phyloP scores from a whole-genome alignment of 2,797 vertebrate genomes.

The Clarias laeviceps region DNA sequence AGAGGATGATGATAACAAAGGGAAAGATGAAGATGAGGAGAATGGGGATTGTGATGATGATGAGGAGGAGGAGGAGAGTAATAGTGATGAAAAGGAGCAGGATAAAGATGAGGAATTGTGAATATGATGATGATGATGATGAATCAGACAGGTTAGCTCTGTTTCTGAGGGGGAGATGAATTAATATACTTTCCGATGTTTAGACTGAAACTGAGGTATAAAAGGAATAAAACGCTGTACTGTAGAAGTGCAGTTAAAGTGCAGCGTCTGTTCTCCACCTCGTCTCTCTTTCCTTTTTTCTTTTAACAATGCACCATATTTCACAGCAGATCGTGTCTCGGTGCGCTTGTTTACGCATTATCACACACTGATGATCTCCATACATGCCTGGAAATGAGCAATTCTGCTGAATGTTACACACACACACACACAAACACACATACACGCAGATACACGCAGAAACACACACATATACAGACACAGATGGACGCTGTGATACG shows the following conservation, averaged over 20 bases:
- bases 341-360: neutral
- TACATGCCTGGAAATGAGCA: slow-evolving; percentile 14
- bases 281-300: neutral
- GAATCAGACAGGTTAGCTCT: neutral
- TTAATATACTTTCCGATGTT: slow-evolving; percentile 13
- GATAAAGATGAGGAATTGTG: neutral
- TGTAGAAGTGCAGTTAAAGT: neutral
- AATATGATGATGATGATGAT: neutral
- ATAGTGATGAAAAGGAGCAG: neutral
- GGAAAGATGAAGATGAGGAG: neutral
- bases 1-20: neutral
- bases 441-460: slow-evolving; percentile 5
- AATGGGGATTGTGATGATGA: neutral
- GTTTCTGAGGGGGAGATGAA: neutral
- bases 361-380: neutral
- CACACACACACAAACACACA: slow-evolving; percentile 1
- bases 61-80: neutral
- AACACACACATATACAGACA: neutral
- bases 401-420: neutral
- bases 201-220: neutral
- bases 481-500: neutral
- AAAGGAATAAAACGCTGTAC: neutral
- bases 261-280: neutral
- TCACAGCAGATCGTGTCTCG: neutral
- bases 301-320: neutral